A percentile compares a stretch with the other conserved stretches of the same genome.
Evolutionary conservation across 2,113 vertebrate genomes (phyloP).

Genomic region (Rhipidura dahli): DNA sequence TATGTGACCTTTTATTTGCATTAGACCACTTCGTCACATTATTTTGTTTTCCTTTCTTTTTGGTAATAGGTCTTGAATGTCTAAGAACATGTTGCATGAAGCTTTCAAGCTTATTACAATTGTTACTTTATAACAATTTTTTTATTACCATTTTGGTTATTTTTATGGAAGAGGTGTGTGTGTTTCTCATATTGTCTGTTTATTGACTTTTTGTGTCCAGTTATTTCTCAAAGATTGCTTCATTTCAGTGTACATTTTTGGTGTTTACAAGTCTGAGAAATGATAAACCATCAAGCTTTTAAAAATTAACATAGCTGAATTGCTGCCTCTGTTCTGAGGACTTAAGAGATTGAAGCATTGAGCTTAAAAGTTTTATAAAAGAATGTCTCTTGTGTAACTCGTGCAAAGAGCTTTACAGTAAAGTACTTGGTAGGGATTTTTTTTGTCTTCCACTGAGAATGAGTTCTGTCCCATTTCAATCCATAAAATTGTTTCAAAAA

Average conservation of each 20-base stretch:
- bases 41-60: slow-evolving; percentile 48
- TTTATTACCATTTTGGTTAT: slow-evolving; percentile 3
- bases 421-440: background rate
- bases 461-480: background rate
- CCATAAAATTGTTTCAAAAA: background rate
- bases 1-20: slow-evolving; percentile 50
- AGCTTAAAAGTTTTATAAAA: slow-evolving; percentile 39
- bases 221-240: slow-evolving; percentile 21
- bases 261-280: slow-evolving; percentile 1
- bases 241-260: slow-evolving; percentile 15
- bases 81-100: slow-evolving; percentile 19
- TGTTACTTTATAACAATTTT: slow-evolving; percentile 19
- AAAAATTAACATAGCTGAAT: slow-evolving; percentile 11
- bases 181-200: slow-evolving; percentile 6
- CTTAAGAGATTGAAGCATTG: slow-evolving; percentile 51
- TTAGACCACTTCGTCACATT: slow-evolving; percentile 8
- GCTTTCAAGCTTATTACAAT: background rate
- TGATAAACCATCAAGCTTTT: background rate
- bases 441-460: background rate
- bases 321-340: slow-evolving; percentile 50
- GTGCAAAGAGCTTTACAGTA: slow-evolving; percentile 27
- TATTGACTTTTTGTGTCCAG: slow-evolving; percentile 40
- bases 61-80: slow-evolving; percentile 22
- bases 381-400: slow-evolving; percentile 8
- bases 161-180: slow-evolving; percentile 20